Evolutionary conservation across 64 coral and sea anemone genomes (phyloP).

Genomic region (Astreopora myriophthalma): DNA sequence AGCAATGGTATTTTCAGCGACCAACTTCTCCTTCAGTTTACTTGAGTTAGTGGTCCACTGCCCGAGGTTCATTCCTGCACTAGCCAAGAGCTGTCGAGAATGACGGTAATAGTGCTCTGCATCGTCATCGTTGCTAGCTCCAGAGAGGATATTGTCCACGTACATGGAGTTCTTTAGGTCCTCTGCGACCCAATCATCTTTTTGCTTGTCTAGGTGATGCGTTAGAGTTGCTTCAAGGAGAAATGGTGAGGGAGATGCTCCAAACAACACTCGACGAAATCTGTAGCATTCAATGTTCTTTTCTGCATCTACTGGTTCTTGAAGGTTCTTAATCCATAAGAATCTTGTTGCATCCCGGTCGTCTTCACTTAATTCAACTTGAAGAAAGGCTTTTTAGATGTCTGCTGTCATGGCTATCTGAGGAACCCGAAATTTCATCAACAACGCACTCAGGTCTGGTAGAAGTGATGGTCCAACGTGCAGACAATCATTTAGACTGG

Average conservation of each 20-base stretch:
- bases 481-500: slow-evolving; percentile 52
- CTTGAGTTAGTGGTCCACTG: not conserved
- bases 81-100: not conserved
- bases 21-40: not conserved
- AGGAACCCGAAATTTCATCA: slow-evolving; percentile 32
- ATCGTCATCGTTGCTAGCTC: not conserved
- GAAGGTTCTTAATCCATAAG: not conserved
- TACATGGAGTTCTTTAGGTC: no score
- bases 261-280: no score
- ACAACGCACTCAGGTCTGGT: not conserved
- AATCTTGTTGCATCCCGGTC: slow-evolving; percentile 46
- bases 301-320: no score
- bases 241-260: no score
- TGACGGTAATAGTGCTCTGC: not conserved
- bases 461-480: slow-evolving; percentile 31
- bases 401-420: slow-evolving; percentile 56
- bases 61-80: not conserved
- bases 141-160: no score
- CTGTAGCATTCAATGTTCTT: no score
- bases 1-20: not conserved
- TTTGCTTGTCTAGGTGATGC: no score
- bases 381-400: slow-evolving; percentile 48
- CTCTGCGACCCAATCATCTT: no score
- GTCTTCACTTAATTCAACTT: slow-evolving; percentile 15
- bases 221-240: no score